Evolutionary conservation across 2,113 vertebrate species (phyloP).

Genomic region (Miniopterus natalensis): DNA sequence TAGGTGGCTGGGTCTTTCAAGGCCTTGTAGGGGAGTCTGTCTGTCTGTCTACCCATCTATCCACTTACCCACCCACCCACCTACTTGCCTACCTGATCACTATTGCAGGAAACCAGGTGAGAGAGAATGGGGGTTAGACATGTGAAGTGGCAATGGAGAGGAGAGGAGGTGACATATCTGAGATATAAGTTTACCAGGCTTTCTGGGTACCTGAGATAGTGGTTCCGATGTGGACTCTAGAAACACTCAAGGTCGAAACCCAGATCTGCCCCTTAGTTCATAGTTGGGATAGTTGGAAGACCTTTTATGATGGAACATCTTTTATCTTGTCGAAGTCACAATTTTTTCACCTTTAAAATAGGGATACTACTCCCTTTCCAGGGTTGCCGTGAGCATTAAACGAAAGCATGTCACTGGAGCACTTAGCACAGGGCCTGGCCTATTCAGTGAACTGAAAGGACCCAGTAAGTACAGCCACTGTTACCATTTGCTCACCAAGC

Average conservation of each 20-base stretch:
- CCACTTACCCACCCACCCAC: too few relatives aligned
- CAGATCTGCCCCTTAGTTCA: not conserved
- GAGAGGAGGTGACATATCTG: not conserved
- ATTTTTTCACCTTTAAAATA: not conserved
- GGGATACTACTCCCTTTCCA: not conserved
- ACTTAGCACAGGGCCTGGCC: not conserved
- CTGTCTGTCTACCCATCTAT: not conserved
- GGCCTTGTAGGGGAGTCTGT: not conserved
- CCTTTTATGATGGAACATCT: not conserved
- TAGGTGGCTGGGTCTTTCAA: not conserved
- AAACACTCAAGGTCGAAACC: not conserved
- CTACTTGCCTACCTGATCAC: not conserved
- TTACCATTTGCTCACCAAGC: not conserved
- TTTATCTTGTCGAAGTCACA: not conserved
- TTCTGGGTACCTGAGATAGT: not conserved
- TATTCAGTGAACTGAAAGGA: fast-evolving
- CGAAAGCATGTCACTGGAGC: not conserved
- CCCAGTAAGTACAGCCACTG: not conserved
- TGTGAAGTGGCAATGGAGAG: not conserved
- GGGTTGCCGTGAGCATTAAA: fast-evolving
- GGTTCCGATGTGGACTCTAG: not conserved
- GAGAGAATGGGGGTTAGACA: not conserved
- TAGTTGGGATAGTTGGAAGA: not conserved
- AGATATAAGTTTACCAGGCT: not conserved
- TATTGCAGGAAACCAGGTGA: not conserved